phyloP scores from a whole-genome alignment of 2,797 vertebrate genomes.

The Poecile montanus region DNA sequence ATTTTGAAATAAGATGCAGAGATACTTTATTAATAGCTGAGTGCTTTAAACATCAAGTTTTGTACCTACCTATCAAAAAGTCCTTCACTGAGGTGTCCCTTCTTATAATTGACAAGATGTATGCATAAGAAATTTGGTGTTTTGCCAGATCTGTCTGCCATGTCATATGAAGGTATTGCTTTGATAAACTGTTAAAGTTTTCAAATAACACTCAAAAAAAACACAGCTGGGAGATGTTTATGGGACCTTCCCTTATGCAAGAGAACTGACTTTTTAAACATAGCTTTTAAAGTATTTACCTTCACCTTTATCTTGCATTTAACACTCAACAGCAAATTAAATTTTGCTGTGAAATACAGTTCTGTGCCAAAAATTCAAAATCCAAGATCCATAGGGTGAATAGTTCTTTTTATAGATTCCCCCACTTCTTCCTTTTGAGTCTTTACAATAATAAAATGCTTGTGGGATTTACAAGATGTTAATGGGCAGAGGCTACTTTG shows the following conservation, averaged over 20 bases:
- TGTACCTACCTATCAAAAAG: neutral
- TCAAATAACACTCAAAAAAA: conserved; percentile 26
- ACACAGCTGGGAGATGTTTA: conserved; percentile 46
- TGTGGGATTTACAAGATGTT: conserved; percentile 49
- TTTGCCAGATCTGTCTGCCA: neutral
- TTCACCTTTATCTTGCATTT: conserved; percentile 57
- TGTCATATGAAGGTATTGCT: conserved; percentile 13
- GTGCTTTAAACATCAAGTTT: neutral
- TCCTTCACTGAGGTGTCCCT: neutral
- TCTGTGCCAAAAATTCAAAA: conserved; percentile 41
- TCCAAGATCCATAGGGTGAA: conserved; percentile 8
- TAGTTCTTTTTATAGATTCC: conserved; percentile 52
- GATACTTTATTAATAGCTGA: neutral
- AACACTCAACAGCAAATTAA: conserved; percentile 58
- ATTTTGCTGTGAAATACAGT: conserved; percentile 15
- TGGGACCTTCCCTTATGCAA: conserved; percentile 27
- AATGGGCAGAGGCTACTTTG: conserved; percentile 34
- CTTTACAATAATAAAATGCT: conserved; percentile 53
- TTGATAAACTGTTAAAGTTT: conserved; percentile 40
- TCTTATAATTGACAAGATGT: neutral
- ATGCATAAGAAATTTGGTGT: neutral
- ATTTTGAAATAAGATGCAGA: neutral
- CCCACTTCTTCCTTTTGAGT: neutral
- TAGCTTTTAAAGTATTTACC: conserved; percentile 50
- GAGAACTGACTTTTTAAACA: conserved; percentile 23